Conservation (phyloP, 2,888 invertebrate genomes). For the Drosophila prolongata region DNA sequence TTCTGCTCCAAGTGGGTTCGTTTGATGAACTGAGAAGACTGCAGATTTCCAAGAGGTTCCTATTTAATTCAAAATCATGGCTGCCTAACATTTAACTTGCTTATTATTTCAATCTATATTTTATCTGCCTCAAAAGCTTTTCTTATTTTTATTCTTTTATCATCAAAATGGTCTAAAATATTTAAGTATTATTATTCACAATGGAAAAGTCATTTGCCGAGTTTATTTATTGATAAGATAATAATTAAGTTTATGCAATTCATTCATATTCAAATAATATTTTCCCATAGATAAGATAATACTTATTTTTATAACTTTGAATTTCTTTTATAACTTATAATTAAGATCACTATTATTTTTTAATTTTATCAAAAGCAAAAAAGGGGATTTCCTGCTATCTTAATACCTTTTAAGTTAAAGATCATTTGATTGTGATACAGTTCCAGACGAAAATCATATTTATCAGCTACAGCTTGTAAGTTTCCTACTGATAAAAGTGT, state of each 20-base stretch:
- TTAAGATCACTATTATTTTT: no score
- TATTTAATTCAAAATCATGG: not conserved
- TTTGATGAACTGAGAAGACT: conserved; percentile 7
- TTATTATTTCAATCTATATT: not conserved
- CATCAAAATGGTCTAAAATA: no score
- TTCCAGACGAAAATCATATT: not conserved
- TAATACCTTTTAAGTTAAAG: not conserved
- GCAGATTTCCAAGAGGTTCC: not conserved
- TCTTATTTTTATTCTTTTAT: no score
- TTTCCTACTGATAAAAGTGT: conserved; percentile 6
- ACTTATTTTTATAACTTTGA: not conserved
- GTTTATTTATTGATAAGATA: conserved; percentile 1
- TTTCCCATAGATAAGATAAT: not conserved
- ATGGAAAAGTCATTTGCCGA: not conserved
- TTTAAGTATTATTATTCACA: not conserved
- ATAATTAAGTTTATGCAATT: not conserved
- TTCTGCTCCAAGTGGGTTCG: conserved; percentile 14
- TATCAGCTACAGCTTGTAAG: conserved; percentile 5
- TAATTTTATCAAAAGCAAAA: not conserved
- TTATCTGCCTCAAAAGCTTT: no score
- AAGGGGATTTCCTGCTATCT: not conserved
- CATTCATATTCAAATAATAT: not conserved
- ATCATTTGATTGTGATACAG: not conserved
- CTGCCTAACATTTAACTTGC: not conserved
- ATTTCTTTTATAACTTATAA: not conserved